Evolutionary conservation across 2,113 vertebrate species (phyloP), one percentile per base, ranked within the genome.

Genomic region (Seriola dumerili): DNA sequence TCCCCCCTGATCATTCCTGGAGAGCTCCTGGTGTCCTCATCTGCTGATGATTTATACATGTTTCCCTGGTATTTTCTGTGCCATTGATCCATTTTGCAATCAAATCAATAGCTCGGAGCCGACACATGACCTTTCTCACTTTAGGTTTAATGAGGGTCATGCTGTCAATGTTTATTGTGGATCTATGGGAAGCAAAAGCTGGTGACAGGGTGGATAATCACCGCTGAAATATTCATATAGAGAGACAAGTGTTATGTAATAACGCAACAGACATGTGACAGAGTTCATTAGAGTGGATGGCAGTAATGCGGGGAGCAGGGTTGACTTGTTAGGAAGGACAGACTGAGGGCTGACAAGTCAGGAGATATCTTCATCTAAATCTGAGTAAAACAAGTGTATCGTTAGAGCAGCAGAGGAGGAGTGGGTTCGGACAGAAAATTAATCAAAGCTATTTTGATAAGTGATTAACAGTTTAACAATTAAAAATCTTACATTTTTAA

Each of bases 241-340:
- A 76, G 72, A 50, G 70, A 83, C 57, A 21, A 10, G 66, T 29
- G 29, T 88, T 88, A 84, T 40, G 62, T 85, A 88, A 90, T 44
- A 40, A 40, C 10, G 52, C 23, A 69, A 64, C 61, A 70, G 85
- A 81, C 85, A 83, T 83, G 72, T 90, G 92, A 91, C 87, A 81
- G 63, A 36, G 64, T 67, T 75, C 38, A 73, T 90, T 85, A 89
- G 63, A 38, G 75, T 10, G 25, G 63, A 76, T 48, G 68, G 8
- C 23, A 72, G 29, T 66, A 34, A 81, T 12, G 54, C 25, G 19
- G 52, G 67, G 71, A 79, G 81, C 75, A 13, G 58, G 36, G 64
- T 38, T 3, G 61, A 61, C 42, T 77, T 52, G 44, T 67, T 63
- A 13, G 29, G 40, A 71, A 19, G 38, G 69, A 84, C 58, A 23